A percentile compares a stretch with the other conserved stretches of the same genome.
Conservation (phyloP, 1,140 invertebrate species). For the Musca domestica region DNA sequence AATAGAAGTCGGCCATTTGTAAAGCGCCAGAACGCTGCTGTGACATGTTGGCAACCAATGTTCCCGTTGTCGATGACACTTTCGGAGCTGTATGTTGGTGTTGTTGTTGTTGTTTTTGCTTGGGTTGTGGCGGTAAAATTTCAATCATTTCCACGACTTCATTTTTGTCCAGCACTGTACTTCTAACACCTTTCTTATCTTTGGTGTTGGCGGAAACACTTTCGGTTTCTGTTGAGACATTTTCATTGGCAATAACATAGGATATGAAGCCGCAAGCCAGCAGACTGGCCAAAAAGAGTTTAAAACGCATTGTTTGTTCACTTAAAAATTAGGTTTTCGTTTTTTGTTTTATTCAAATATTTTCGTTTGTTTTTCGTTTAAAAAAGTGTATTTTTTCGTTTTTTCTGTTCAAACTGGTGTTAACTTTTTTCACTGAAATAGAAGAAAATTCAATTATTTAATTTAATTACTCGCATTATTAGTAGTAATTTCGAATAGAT, state of each 20-base stretch:
- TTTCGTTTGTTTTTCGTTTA: slow-evolving; percentile 31
- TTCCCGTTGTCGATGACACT: background rate
- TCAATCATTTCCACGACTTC: slow-evolving; percentile 33
- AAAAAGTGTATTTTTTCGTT: slow-evolving; percentile 16
- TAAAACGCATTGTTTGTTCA: slow-evolving; percentile 45
- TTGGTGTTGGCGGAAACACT: slow-evolving; percentile 29
- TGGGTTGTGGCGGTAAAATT: slow-evolving; percentile 14
- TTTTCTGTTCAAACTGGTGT: slow-evolving; percentile 19
- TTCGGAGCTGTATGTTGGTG: background rate
- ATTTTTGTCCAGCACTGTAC: slow-evolving; percentile 19
- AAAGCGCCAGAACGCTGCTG: slow-evolving; percentile 39
- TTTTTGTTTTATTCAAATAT: slow-evolving; percentile 32
- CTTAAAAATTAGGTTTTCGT: slow-evolving; percentile 32
- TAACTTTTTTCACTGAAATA: slow-evolving; percentile 32
- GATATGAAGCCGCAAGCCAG: slow-evolving; percentile 47
- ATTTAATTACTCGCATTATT: too few relatives aligned
- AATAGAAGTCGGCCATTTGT: slow-evolving; percentile 36
- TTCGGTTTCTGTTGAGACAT: slow-evolving; percentile 44
- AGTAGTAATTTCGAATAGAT: too few relatives aligned
- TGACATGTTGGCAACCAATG: slow-evolving; percentile 27
- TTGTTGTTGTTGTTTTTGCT: slow-evolving; percentile 10
- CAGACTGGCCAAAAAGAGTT: slow-evolving; percentile 47
- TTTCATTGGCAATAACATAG: slow-evolving; percentile 48
- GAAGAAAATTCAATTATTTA: slow-evolving; percentile 28
- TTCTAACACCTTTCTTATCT: slow-evolving; percentile 26